A percentile compares a stretch with the other conserved stretches of the same genome.
Evolutionary conservation across 2,113 vertebrate genomes (phyloP).

Genomic region (Podarcis muralis): DNA sequence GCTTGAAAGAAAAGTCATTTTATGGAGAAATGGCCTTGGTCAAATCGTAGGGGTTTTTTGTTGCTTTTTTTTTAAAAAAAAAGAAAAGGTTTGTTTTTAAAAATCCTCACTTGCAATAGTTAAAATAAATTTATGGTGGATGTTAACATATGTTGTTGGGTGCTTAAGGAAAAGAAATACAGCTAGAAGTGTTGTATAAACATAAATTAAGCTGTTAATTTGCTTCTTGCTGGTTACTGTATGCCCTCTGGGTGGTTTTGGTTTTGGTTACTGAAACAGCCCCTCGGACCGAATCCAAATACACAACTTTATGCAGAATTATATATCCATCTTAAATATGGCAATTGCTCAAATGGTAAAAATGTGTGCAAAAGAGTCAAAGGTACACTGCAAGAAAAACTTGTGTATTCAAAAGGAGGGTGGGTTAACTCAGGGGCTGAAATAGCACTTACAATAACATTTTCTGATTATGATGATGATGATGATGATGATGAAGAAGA

Average conservation of each 20-base stretch:
- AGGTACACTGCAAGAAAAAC: background rate
- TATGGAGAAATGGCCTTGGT: background rate
- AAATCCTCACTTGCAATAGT: background rate
- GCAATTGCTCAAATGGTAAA: background rate
- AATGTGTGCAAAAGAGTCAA: background rate
- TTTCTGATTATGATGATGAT: background rate
- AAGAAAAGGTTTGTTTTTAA: background rate
- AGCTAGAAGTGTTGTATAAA: background rate
- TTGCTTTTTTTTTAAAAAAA: background rate
- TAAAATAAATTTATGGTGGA: conserved; percentile 10
- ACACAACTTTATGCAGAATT: background rate
- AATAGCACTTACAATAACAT: background rate
- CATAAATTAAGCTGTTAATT: background rate
- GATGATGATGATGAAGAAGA: too few species aligned
- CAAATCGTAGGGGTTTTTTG: background rate
- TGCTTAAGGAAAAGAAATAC: background rate
- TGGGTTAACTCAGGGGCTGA: background rate
- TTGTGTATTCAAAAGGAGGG: background rate
- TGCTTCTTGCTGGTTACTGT: background rate
- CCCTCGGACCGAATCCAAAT: background rate
- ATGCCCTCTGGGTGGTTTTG: background rate
- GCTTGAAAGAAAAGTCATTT: conserved; percentile 17
- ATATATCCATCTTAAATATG: conserved; percentile 3
- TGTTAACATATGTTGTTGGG: background rate
- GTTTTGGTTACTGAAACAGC: conserved; percentile 7